A percentile compares a stretch with the other conserved stretches of the same genome.
These are phyloP conservation scores for Aradus depressus DNA, from an alignment of 2,888 invertebrate species.

Conservation along the genomic window DNA sequence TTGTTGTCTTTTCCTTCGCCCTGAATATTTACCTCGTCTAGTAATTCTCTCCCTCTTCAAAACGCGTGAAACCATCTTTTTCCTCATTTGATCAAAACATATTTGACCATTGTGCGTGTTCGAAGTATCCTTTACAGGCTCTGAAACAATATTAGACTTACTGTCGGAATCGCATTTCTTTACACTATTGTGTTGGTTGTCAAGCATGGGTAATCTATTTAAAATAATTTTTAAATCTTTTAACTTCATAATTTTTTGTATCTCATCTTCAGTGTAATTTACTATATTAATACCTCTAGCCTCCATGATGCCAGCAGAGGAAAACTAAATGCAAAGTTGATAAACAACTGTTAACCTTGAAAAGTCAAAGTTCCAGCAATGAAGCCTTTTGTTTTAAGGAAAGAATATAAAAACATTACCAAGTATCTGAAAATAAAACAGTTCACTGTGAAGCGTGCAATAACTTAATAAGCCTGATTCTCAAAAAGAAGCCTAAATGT, in stretches of 20 bases:
- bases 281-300: slow-evolving; percentile 10
- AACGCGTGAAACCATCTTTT: slow-evolving; percentile 1
- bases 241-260: slow-evolving; percentile 4
- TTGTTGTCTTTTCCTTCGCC: slow-evolving; percentile 4
- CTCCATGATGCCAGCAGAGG: slow-evolving; percentile 2
- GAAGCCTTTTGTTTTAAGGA: too few relatives aligned
- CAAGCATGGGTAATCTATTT: background rate
- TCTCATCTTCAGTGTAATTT: slow-evolving; percentile 12
- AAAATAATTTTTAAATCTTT: slow-evolving; percentile 10
- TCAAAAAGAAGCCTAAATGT: too few relatives aligned
- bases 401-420: too few relatives aligned
- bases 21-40: slow-evolving; percentile 4
- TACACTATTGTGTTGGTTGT: slow-evolving; percentile 2
- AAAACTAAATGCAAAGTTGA: too few relatives aligned
- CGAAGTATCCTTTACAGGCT: slow-evolving; percentile 5
- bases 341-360: too few relatives aligned
- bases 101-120: slow-evolving; percentile 1
- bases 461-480: too few relatives aligned
- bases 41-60: slow-evolving; percentile 3
- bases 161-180: slow-evolving; percentile 1
- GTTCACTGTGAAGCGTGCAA: too few relatives aligned
- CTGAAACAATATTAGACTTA: slow-evolving; percentile 13
- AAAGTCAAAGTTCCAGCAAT: too few relatives aligned
- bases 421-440: too few relatives aligned
- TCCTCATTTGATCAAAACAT: background rate